Evolutionary conservation across 2,888 invertebrate species (phyloP), one percentile per base, ranked within the genome.

Genomic region (Philopedon plagiatum): DNA sequence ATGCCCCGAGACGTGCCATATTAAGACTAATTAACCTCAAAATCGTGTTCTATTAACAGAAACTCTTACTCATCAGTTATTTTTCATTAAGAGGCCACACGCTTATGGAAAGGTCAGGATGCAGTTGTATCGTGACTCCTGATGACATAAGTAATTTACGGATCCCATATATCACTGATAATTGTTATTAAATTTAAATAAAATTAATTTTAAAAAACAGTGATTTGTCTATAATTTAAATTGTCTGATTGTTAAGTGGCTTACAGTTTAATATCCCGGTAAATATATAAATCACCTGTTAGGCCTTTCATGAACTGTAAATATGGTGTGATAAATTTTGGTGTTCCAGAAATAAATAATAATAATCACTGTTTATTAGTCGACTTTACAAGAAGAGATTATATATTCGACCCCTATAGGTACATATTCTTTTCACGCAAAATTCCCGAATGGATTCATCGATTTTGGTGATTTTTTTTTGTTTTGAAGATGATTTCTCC

Each of bases 11-110:
- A 34, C 34, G 34, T 34, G 34, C 5, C 9, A 34, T 34, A 34
- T 34, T 34, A 34, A 34, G 34, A 34, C 7, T 8, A 46, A 23
- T 46, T 19, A 46, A 46, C 4, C 23, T 2, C 2, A 23, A 21
- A 44, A 44, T 44, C 0, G 44, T 44, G 21, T 3, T 11, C 19
- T 4, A 21, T 23, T 46, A 19, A 46, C 23, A 46, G n/a, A 21
- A 46, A 46, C 11, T 46, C 41, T 58, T 58, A 49, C 29, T 58
- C 58, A 66, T 49, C 37, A 65, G 57, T 65, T 65, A 57, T 39
- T 56, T 29, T n/a, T 65, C 44, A 65, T 65, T 65, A 65, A 29
- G 29, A 13, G 49, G 15, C 5, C 41, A 44, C 39, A 15, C 29
- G 18, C 29, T 29, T 21, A 29, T 44, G 4, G 26, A 61, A 15